Evolutionary conservation across 1,140 invertebrate genomes (phyloP).

Genomic region (Drosophila ficusphila): DNA sequence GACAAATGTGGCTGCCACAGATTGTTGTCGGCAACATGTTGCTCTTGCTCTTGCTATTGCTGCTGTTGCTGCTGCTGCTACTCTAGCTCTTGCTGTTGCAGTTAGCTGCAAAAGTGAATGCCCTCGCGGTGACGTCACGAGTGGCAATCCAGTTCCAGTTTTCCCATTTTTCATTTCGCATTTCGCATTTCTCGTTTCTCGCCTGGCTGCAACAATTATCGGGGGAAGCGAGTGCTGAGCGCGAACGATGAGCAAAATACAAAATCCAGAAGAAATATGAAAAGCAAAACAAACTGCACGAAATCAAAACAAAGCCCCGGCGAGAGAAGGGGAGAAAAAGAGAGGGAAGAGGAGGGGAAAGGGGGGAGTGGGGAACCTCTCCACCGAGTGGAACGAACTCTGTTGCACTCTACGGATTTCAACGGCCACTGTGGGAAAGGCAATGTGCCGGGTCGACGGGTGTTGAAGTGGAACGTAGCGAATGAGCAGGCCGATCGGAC

Average conservation of each 20-base stretch:
- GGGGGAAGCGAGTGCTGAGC: slow-evolving; percentile 7
- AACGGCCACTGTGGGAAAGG: slow-evolving; percentile 64
- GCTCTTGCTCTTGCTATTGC: slow-evolving; percentile 17
- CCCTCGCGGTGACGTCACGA: slow-evolving; percentile 71
- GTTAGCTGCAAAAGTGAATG: slow-evolving; percentile 63
- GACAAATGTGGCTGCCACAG: slow-evolving; percentile 50
- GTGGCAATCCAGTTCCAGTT: slow-evolving; percentile 46
- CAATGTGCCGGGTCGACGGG: slow-evolving; percentile 61
- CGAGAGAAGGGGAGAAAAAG: background rate
- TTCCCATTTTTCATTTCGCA: slow-evolving; percentile 4
- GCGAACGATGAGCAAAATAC: slow-evolving; percentile 77
- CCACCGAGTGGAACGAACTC: slow-evolving; percentile 75
- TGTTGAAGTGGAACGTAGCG: slow-evolving; percentile 76
- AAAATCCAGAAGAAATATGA: slow-evolving; percentile 79
- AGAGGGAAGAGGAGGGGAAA: no score
- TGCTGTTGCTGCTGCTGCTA: slow-evolving; percentile 14
- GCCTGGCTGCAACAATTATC: slow-evolving; percentile 46
- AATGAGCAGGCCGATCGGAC: slow-evolving; percentile 50
- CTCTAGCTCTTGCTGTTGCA: slow-evolving; percentile 7
- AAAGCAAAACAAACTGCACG: slow-evolving; percentile 78
- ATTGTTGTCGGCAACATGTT: slow-evolving; percentile 72
- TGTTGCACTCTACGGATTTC: slow-evolving; percentile 66
- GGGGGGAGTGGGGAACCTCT: no score
- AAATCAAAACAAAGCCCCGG: slow-evolving; percentile 72
- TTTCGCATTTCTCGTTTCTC: slow-evolving; percentile 2